These are phyloP conservation scores for Cariama cristata DNA, from an alignment of 2,113 vertebrate species.

Conservation along the genomic window DNA sequence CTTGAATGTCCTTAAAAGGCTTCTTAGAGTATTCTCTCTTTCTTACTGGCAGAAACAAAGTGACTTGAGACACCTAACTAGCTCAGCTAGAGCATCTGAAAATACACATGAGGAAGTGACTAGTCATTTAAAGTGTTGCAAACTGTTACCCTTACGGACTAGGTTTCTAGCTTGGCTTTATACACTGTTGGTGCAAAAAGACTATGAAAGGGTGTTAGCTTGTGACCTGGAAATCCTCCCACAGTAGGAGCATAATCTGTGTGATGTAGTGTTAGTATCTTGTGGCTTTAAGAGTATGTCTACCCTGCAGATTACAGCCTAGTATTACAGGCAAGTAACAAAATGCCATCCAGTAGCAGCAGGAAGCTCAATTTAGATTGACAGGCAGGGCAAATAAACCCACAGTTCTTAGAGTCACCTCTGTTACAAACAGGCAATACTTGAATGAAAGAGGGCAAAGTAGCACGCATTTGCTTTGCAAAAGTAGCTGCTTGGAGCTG, in stretches of 20 bases:
- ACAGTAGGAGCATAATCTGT: background rate
- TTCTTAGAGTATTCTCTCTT: background rate
- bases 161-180: background rate
- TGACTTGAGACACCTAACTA: background rate
- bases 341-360: background rate
- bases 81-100: background rate
- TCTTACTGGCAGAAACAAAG: conserved; percentile 32
- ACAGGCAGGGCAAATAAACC: background rate
- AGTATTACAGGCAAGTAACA: background rate
- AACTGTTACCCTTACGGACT: background rate
- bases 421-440: background rate
- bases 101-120: background rate
- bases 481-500: background rate
- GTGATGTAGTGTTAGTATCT: background rate
- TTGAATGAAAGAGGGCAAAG: background rate
- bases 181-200: background rate
- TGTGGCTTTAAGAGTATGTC: background rate
- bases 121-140: background rate
- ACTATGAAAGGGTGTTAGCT: background rate
- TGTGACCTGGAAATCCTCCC: background rate
- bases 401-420: background rate
- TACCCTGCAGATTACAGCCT: background rate
- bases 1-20: conserved; percentile 56
- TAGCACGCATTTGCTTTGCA: background rate
- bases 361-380: background rate